Evolutionary conservation across 2,888 invertebrate species (phyloP).

Genomic region (Carcina quercana): DNA sequence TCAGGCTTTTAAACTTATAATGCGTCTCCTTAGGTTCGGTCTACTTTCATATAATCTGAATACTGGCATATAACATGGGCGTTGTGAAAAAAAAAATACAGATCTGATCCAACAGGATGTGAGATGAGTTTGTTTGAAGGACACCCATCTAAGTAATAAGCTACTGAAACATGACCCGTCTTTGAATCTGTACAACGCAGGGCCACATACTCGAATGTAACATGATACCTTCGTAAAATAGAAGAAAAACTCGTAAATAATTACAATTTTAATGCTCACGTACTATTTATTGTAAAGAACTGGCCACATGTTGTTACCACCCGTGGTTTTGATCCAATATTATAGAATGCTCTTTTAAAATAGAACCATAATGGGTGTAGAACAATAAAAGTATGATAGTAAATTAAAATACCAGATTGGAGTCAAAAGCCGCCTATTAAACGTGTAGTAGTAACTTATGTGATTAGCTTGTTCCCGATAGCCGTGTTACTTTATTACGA

Average conservation of each 20-base stretch:
- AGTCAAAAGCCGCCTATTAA: too few relatives aligned
- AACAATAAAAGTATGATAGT: slow-evolving; percentile 2
- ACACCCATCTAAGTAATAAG: slow-evolving; percentile 39
- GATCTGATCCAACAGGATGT: slow-evolving; percentile 38
- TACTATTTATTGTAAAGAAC: too few relatives aligned
- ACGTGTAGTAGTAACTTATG: too few relatives aligned
- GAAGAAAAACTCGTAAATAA: neutral
- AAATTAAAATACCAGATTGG: too few relatives aligned
- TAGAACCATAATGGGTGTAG: slow-evolving; percentile 11
- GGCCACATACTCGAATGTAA: slow-evolving; percentile 1
- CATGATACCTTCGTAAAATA: slow-evolving; percentile 1
- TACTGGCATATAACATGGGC: slow-evolving; percentile 40
- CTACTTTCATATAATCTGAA: too few relatives aligned
- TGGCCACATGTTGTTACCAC: slow-evolving; percentile 1
- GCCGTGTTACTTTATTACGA: too few relatives aligned
- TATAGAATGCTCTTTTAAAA: slow-evolving; percentile 6
- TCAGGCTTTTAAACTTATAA: too few relatives aligned
- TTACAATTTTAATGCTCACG: neutral
- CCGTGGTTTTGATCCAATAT: slow-evolving; percentile 5
- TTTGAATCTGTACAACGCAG: slow-evolving; percentile 18
- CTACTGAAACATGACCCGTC: slow-evolving; percentile 52
- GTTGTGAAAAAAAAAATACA: slow-evolving; percentile 26
- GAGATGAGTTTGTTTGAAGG: slow-evolving; percentile 32
- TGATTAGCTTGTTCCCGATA: too few relatives aligned
- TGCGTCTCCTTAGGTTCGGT: too few relatives aligned